Base-by-base conservation (phyloP, 2,888 invertebrate species). In the Cybosia mesomella region DNA sequence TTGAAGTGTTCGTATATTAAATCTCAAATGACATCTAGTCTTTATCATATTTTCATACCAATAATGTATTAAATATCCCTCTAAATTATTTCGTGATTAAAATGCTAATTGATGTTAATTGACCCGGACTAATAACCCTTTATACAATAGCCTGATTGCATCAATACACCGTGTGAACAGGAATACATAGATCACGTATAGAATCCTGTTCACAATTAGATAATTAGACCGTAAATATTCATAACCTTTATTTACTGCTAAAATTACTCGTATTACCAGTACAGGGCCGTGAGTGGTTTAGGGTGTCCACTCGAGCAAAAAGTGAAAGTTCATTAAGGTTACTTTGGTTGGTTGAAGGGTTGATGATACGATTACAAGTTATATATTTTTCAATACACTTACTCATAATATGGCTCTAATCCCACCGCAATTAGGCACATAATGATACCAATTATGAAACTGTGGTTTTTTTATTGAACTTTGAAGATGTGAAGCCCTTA, bases 161-260 rank as follows among this genome's bases (percentile, higher is more conserved):
- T n/a, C n/a, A 21, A 15, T 53, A 54, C 54, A 54, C 36, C 49
- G n/a, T n/a, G 49, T n/a, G 49, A 49, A 43, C 43, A n/a, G n/a
- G n/a, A 49, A 4, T 18, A 49, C 18, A 49, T n/a, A 49, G 18
- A 18, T 43, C 22, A 34, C 54, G 53, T 59, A 59, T 54, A 22
- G 22, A 22, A 39, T 53, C 60, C 34, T 54, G 0, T 34, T 34
- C 13, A 53, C 24, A 28, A 13, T 22, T 28, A 15, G 55, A 3
- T 32, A 65, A 65, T 58, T 65, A 43, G 58, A 65, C 53, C 65
- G 65, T 65, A 34, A 58, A 65, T 53, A 18, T 34, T 58, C 13
- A n/a, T 58, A 21, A 58, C 55, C 55, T 55, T 55, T n/a, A 49
- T 28, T 55, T 15, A 8, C 55, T 22, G 55, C 55, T 55, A 22